Conservation (phyloP, 2,888 invertebrate species). For the Melinaea marsaeus region DNA sequence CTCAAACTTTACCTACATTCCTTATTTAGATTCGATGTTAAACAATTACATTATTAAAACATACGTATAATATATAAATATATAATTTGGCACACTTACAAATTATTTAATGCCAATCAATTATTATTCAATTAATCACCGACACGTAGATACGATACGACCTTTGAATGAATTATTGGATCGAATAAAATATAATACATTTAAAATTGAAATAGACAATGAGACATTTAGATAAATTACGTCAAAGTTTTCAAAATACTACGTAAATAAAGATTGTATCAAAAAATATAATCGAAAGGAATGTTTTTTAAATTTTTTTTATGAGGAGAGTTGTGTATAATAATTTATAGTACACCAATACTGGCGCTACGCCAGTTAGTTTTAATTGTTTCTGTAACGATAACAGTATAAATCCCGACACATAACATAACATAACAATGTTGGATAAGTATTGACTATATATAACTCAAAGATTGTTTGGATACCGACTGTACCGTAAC, state of each 20-base stretch:
- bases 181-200: background rate
- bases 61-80: background rate
- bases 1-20: too few relatives aligned
- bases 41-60: background rate
- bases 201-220: background rate
- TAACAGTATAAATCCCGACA: conserved; percentile 1
- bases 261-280: too few relatives aligned
- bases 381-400: conserved; percentile 8
- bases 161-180: background rate
- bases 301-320: background rate
- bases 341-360: conserved; percentile 3
- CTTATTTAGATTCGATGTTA: too few relatives aligned
- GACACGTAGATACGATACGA: background rate
- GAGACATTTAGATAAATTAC: background rate
- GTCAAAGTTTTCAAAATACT: background rate
- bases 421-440: background rate
- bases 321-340: background rate
- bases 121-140: conserved; percentile 8
- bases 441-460: background rate
- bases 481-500: too few relatives aligned
- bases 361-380: conserved; percentile 1
- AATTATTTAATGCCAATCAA: conserved; percentile 3
- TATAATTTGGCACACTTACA: background rate
- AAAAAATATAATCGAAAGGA: background rate
- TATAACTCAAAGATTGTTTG: background rate